These are phyloP conservation scores for Cyphomyrus discorhynchus DNA, from an alignment of 2,113 vertebrate species.

Conservation along the genomic window DNA sequence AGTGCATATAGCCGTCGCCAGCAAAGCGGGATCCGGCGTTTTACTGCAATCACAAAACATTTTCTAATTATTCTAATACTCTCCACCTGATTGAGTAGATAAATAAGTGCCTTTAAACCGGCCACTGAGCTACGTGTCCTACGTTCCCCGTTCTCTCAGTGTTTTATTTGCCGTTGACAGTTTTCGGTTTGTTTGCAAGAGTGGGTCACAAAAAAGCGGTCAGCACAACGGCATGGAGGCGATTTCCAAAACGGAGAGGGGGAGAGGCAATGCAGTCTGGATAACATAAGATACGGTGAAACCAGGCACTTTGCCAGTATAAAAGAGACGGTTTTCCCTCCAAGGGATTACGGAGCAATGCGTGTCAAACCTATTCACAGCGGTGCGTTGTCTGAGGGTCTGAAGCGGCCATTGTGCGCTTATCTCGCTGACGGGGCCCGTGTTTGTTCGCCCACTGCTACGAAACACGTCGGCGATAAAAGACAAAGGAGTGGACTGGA, in stretches of 20 bases:
- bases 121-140: background rate
- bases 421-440: constrained; percentile 32
- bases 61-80: background rate
- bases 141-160: background rate
- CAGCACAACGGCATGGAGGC: constrained; percentile 40
- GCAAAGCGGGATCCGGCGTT: background rate
- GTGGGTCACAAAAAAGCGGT: constrained; percentile 31
- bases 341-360: constrained; percentile 47
- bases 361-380: constrained; percentile 48
- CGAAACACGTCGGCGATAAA: constrained; percentile 25
- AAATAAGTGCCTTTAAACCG: background rate
- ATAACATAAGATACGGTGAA: constrained; percentile 48
- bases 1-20: background rate
- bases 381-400: constrained; percentile 37
- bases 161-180: constrained; percentile 5
- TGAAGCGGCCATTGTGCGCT: constrained; percentile 39
- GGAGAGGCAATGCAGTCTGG: constrained; percentile 44
- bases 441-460: constrained; percentile 29
- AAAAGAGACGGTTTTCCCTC: constrained; percentile 39
- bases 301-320: constrained; percentile 42
- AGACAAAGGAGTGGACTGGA: constrained; percentile 13
- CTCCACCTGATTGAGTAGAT: background rate
- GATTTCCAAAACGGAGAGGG: constrained; percentile 45
- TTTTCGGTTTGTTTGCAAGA: constrained; percentile 20
- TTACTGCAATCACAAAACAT: background rate